Evolutionary conservation across 1,140 invertebrate species (phyloP).

Genomic region (Pseudomyrmex sp.): DNA sequence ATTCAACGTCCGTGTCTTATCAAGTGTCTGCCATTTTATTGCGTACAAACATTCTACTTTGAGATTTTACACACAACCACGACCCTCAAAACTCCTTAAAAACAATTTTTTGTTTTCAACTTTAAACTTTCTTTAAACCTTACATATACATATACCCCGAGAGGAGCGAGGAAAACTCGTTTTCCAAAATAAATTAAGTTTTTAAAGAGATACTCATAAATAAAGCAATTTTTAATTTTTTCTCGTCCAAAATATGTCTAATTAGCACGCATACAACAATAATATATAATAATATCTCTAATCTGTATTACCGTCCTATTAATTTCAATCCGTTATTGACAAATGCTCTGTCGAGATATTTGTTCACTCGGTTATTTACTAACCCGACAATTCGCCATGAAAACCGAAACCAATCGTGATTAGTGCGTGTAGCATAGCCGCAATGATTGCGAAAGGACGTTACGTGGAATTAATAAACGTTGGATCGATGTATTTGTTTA

Average conservation of each 20-base stretch:
- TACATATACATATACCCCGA: too few relatives aligned
- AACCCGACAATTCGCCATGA: conserved; percentile 55
- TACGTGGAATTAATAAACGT: conserved; percentile 60
- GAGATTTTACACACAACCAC: too few relatives aligned
- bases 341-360: conserved; percentile 53
- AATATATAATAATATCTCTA: conserved; percentile 31
- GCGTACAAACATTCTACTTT: background rate
- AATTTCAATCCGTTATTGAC: conserved; percentile 55
- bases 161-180: too few relatives aligned
- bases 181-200: too few relatives aligned
- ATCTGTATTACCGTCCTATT: conserved; percentile 47
- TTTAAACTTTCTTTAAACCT: background rate
- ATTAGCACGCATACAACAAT: too few relatives aligned
- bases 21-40: background rate
- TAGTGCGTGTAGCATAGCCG: conserved; percentile 49
- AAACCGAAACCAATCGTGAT: conserved; percentile 60
- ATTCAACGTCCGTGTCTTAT: background rate
- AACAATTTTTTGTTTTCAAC: background rate
- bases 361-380: conserved; percentile 56
- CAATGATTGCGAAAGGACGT: conserved; percentile 61
- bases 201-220: too few relatives aligned
- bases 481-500: conserved; percentile 56
- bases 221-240: too few relatives aligned
- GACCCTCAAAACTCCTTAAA: background rate
- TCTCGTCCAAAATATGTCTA: too few relatives aligned